Evolutionary conservation across 2,113 vertebrate genomes (phyloP), one percentile per base, ranked within the genome.

Genomic region (Mus pahari): DNA sequence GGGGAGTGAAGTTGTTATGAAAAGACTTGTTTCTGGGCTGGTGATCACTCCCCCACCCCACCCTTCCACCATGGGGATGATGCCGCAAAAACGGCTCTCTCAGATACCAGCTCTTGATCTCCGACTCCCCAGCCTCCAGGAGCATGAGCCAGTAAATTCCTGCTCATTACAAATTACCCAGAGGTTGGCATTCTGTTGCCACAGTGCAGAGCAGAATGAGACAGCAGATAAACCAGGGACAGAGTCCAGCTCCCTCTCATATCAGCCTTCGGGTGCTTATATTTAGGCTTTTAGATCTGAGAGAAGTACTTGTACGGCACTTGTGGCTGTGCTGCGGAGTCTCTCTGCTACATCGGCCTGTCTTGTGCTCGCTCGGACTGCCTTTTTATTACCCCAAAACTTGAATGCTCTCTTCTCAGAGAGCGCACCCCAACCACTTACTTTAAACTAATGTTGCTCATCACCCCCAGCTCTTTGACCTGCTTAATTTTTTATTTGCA

Each of bases 241-340:
- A 50, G 79, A 60, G 48, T 82, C 79, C 33, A 45, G 53, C 26
- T 71, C 28, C 50, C n/a, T 53, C 39, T 68, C 36, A 3, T 58
- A 66, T 70, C 22, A 36, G 83, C 17, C 50, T 39, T 58, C 45
- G 39, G 31, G 90, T 50, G 33, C 28, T 87, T 92, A 8, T 31
- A 45, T 28, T 87, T 94, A 87, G 84, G 73, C 88, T 95, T 42
- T 39, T 64, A 64, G 53, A 31, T 14, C n/a, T 42, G 14, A 92
- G 89, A 92, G 86, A 94, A 84, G 64, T 26, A 71, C 19, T 17
- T 12, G 0, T 48, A 19, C 89, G 45, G 1, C 8, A 60, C 36
- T 31, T 39, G 53, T 53, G 86, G 77, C 39, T 89, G 11, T 68
- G 7, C 3, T 45, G 33, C 20, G 8, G 53, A 77, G 4, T 64